Evolutionary conservation across 2,113 vertebrate genomes (phyloP), one percentile per base, ranked within the genome.

Genomic region (Pimephales promelas): DNA sequence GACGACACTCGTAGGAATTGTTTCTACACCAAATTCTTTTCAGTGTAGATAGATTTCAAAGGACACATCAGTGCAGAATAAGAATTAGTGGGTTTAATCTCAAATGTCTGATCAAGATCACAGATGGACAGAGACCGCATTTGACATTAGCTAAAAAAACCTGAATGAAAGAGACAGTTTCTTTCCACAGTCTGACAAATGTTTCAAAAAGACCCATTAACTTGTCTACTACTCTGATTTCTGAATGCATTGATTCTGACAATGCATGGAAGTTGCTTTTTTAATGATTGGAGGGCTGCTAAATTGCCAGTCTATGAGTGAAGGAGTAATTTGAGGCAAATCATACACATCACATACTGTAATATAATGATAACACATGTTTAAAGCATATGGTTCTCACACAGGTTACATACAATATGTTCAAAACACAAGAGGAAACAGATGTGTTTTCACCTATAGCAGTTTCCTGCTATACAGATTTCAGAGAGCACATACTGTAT

Each of bases 401-500:
- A 66, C 34, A 8, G 36, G 8, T 40, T 66, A 66, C 31, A 34
- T 20, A 34, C 40, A 40, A 2, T 40, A 10, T 66, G 64, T 62
- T 62, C 59, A 28, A 5, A 28, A 62, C 64, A 20, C 64, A 66
- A 66, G 7, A 66, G 31, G 64, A 66, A 66, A 66, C 31, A 66
- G 64, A 31, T 66, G 31, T 34, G 34, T 24, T 62, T 16, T 1
- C 28, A 31, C 28, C 18, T 1, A 36, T 36, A 14, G 11, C 24
- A 28, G 14, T 18, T 34, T 34, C 16, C 62, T 34, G 62, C 28
- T 66, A 66, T 66, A 56, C 54, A 18, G 62, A 66, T 31, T 66
- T 34, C 62, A 34, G 62, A 66, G 62, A 66, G 62, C 62, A 66
- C n/a, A 61, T 61, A n/a, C n/a, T n/a, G n/a, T n/a, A 28, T 61